These are phyloP conservation scores for Pyrgilauda ruficollis DNA, from an alignment of 2,113 vertebrate species.

Conservation along the genomic window DNA sequence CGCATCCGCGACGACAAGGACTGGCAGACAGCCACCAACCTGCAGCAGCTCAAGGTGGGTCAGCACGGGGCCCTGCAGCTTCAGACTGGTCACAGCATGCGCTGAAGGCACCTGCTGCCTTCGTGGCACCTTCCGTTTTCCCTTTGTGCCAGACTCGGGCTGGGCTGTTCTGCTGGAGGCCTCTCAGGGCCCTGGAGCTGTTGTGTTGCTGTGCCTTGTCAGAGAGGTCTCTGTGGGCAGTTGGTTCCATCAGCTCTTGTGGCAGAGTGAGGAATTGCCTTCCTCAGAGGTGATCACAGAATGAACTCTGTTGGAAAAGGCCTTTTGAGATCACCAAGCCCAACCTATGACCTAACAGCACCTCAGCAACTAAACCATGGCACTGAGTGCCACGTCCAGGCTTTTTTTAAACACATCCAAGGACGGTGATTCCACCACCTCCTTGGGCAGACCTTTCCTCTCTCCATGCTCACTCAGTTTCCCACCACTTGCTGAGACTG, in stretches of 20 bases:
- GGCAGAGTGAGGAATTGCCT: background rate
- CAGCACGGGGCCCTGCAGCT: fast-evolving
- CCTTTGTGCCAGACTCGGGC: background rate
- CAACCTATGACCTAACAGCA: background rate
- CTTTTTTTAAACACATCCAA: background rate
- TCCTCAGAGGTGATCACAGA: background rate
- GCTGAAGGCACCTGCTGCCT: background rate
- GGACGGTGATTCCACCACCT: background rate
- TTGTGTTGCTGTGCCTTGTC: background rate
- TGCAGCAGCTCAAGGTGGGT: constrained; percentile 88
- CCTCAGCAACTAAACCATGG: background rate
- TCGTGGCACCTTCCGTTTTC: fast-evolving
- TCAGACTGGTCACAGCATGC: fast-evolving
- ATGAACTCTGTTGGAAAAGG: background rate
- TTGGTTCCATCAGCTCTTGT: background rate
- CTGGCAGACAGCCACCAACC: constrained; percentile 91
- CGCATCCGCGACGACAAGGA: constrained; percentile 95
- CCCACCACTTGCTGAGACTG: background rate
- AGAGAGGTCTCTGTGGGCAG: background rate
- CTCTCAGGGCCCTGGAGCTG: background rate
- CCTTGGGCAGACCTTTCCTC: background rate
- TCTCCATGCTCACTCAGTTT: background rate
- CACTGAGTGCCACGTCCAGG: background rate
- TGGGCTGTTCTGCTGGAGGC: background rate
- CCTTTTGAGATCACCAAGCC: background rate